Evolutionary conservation across 1,140 invertebrate genomes (phyloP), one percentile per base, ranked within the genome.

Genomic region (Orchestia grillus): DNA sequence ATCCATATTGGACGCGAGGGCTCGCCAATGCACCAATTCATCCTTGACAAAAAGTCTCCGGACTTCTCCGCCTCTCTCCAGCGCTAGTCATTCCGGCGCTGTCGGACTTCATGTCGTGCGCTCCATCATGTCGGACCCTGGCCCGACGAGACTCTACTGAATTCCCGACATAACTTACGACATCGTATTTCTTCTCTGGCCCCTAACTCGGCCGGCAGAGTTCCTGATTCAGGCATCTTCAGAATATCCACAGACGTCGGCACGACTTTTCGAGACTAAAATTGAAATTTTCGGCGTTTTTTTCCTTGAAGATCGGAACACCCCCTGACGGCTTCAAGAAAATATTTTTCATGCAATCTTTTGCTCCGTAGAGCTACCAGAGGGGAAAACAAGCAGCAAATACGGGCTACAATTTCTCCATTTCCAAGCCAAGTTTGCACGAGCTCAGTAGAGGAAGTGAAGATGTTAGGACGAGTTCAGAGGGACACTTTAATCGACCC

Each of bases 1-100:
- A n/a, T 45, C 92, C 44, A 45, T 94, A 94, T 94, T 94, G 92
- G 92, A 94, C 92, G 6, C 6, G 8, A 15, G 44, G 11, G 41
- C 11, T 40, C 92, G 44, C 44, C 92, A 94, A 94, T 94, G 92
- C 44, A n/a, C 92, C 92, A 94, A 94, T 94, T 94, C 92, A 94
- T 94, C 92, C 44, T 16, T 94, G 92, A 94, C 92, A 94, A 94
- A 47, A 94, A 94, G 92, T 94, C 92, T 23, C 92, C 15, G 43
- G 92, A 94, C 44, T 94, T 47, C 44, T 19, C 44, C 92, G 41
- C 44, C 92, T 94, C 92, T 47, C 92, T 40, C 36, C 36, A 94
- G 92, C 92, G 44, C 92, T 42, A 94, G 92, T 94, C 92, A 94
- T 94, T 94, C 92, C 92, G 92, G 0, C 92, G 44, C 43, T 94